Conservation (phyloP, 2,113 vertebrate species). For the Rhynchomys soricoides region DNA sequence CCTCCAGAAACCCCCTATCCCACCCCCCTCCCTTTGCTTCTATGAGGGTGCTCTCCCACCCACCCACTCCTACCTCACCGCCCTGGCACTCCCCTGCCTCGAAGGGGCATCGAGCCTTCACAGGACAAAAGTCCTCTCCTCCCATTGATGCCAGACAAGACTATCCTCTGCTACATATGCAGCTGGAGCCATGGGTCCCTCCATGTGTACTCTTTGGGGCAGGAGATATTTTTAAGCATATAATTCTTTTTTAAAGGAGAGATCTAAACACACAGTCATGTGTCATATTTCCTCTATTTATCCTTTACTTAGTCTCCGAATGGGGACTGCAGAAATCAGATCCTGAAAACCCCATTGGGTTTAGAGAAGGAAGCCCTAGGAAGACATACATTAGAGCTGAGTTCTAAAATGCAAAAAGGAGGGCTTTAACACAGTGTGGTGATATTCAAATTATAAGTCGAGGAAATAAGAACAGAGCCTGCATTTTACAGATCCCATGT, state of each 20-base stretch:
- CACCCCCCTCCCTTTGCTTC: too few relatives aligned
- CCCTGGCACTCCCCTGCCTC: too few relatives aligned
- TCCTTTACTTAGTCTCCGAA: conserved; percentile 16
- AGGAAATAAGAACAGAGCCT: background rate
- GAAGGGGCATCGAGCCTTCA: too few relatives aligned
- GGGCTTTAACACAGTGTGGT: background rate
- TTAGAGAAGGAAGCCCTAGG: background rate
- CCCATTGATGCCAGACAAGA: too few relatives aligned
- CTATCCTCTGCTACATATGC: too few relatives aligned
- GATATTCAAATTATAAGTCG: conserved; percentile 23
- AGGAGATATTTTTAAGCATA: background rate
- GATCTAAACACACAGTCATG: conserved; percentile 1
- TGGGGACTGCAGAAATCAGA: background rate
- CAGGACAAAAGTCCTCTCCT: too few relatives aligned
- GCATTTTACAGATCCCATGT: background rate
- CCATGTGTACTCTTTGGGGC: too few relatives aligned
- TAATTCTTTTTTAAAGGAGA: background rate
- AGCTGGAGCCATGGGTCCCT: too few relatives aligned
- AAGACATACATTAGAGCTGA: background rate
- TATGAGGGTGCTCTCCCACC: too few relatives aligned
- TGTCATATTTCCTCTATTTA: background rate
- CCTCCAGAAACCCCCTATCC: too few relatives aligned
- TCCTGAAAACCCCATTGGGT: background rate
- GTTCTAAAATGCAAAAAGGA: background rate
- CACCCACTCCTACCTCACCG: too few relatives aligned